Conservation (phyloP, 64 coral and sea anemone species). For the Actinia tenebrosa region DNA sequence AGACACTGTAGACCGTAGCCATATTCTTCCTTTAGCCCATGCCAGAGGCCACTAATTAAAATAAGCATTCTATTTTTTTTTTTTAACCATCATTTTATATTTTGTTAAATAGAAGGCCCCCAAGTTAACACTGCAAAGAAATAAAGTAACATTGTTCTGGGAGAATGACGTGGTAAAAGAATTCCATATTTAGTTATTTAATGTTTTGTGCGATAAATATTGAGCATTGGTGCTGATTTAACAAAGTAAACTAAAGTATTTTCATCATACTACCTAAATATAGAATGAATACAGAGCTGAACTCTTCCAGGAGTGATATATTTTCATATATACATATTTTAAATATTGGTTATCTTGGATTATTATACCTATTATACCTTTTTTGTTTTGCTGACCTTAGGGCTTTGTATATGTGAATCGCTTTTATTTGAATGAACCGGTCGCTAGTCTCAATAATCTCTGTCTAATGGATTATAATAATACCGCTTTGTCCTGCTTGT, state of each 20-base stretch:
- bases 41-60: not conserved
- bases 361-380: not conserved
- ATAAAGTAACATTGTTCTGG: too few species aligned
- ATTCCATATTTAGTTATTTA: not conserved
- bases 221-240: not conserved
- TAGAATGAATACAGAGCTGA: not conserved
- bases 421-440: not conserved
- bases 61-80: too few species aligned
- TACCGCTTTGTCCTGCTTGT: not conserved
- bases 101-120: too few species aligned
- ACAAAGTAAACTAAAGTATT: not conserved
- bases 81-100: too few species aligned
- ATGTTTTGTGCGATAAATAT: not conserved
- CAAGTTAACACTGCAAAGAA: too few species aligned
- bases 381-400: not conserved
- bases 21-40: not conserved
- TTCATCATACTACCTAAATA: not conserved
- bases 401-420: not conserved
- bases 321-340: not conserved
- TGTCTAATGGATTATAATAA: not conserved
- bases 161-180: too few species aligned
- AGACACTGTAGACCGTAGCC: not conserved
- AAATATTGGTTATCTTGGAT: not conserved
- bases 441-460: slow-evolving; percentile 2
- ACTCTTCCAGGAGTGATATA: not conserved